Evolutionary conservation across 53 echinoderm and acorn worm genomes (phyloP).

Genomic region (Actinopyga echinites): DNA sequence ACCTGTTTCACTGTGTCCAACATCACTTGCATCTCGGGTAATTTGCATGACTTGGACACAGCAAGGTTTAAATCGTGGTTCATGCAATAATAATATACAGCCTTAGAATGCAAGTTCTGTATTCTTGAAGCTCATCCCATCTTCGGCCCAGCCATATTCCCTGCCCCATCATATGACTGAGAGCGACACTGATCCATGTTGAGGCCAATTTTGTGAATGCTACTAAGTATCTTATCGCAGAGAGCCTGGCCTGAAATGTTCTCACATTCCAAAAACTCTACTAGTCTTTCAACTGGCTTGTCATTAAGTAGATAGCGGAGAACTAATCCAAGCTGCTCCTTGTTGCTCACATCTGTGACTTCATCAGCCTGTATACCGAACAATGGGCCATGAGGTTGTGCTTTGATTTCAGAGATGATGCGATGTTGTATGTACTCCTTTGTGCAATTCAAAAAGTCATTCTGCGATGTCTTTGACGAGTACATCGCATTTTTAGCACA

Average conservation of each 20-base stretch:
- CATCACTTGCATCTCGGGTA: slow-evolving; percentile 8
- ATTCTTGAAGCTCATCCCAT: neutral
- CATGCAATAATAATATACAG: neutral
- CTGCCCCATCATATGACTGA: slow-evolving; percentile 20
- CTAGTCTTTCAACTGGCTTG: neutral
- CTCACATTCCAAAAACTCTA: slow-evolving; percentile 15
- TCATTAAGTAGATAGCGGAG: neutral
- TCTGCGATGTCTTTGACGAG: neutral
- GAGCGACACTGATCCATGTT: neutral
- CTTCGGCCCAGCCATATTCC: slow-evolving; percentile 2
- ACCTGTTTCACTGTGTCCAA: neutral
- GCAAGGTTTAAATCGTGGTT: slow-evolving; percentile 1
- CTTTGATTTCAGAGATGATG: neutral
- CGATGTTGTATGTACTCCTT: neutral
- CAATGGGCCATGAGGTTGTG: neutral
- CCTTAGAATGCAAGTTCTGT: neutral
- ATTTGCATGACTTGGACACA: neutral
- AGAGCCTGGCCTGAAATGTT: neutral
- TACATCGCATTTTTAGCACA: neutral
- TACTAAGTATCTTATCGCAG: neutral
- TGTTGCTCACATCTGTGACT: slow-evolving; percentile 1
- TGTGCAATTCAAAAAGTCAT: neutral
- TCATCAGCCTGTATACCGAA: slow-evolving; percentile 13
- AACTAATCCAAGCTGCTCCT: neutral
- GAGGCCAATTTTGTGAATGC: neutral